A percentile compares a stretch with the other conserved stretches of the same genome.
phyloP scores from a whole-genome alignment of 2,113 vertebrate species.

The Aix galericulata region DNA sequence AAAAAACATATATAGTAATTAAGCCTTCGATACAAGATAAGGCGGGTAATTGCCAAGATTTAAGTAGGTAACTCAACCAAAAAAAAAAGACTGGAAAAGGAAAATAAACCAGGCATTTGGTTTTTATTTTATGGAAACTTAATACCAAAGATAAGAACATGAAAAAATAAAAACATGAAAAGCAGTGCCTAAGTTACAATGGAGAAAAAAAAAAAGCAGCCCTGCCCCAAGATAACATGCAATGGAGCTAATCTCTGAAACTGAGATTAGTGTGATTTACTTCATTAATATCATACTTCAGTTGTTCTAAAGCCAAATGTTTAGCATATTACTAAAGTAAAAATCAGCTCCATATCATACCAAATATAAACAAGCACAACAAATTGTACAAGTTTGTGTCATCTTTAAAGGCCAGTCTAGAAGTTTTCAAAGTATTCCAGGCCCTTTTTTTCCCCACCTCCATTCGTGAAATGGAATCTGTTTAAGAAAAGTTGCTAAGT shows the following conservation, averaged over 20 bases:
- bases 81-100: conserved; percentile 41
- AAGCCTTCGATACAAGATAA: conserved; percentile 6
- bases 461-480: background rate
- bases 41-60: background rate
- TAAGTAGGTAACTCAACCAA: background rate
- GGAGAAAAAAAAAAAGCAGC: background rate
- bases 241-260: conserved; percentile 59
- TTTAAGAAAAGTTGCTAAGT: background rate
- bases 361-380: background rate
- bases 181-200: conserved; percentile 6
- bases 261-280: background rate
- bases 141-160: conserved; percentile 7
- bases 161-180: conserved; percentile 45
- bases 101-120: conserved; percentile 37
- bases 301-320: background rate
- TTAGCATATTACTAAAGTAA: background rate
- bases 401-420: background rate
- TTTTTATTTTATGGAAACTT: background rate
- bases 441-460: background rate
- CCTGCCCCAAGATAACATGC: conserved; percentile 59
- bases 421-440: background rate
- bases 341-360: background rate
- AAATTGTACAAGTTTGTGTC: background rate
- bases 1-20: background rate
- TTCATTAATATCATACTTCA: background rate